phyloP scores from a whole-genome alignment of 2,113 vertebrate genomes.

The Butastur rufipennis region DNA sequence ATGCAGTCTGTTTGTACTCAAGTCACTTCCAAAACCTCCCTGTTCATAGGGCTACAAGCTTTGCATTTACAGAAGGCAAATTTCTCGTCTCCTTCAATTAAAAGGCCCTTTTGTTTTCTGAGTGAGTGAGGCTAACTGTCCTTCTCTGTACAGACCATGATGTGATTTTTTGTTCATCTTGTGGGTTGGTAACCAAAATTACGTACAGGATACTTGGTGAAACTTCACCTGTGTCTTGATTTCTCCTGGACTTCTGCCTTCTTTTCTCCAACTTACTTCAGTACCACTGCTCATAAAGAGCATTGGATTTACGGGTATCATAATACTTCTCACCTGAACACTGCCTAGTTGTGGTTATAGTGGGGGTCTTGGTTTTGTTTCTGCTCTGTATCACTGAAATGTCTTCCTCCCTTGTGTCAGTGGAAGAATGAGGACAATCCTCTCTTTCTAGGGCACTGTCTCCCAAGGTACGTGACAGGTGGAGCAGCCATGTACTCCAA shows the following conservation, averaged over 20 bases:
- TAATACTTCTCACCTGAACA: neutral
- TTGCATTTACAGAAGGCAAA: neutral
- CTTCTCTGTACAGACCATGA: neutral
- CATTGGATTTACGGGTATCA: neutral
- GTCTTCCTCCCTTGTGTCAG: neutral
- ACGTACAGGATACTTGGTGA: neutral
- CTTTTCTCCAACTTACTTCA: neutral
- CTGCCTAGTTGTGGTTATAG: neutral
- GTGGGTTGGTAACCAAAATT: neutral
- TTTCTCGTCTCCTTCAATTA: neutral
- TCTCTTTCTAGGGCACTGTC: neutral
- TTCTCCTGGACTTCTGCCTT: neutral
- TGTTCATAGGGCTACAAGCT: neutral
- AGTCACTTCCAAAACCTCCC: neutral
- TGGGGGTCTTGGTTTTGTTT: neutral
- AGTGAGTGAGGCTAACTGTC: neutral
- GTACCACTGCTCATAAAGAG: neutral
- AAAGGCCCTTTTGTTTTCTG: neutral
- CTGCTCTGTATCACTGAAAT: neutral
- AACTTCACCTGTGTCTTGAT: neutral
- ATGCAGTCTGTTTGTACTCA: accelerated
- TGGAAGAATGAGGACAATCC: neutral
- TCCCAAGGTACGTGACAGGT: neutral
- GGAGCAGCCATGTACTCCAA: neutral
- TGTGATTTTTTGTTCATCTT: neutral